Evolutionary conservation across 2,888 invertebrate species (phyloP), one percentile per base, ranked within the genome.

Genomic region (Nephrocerus scutellatus): DNA sequence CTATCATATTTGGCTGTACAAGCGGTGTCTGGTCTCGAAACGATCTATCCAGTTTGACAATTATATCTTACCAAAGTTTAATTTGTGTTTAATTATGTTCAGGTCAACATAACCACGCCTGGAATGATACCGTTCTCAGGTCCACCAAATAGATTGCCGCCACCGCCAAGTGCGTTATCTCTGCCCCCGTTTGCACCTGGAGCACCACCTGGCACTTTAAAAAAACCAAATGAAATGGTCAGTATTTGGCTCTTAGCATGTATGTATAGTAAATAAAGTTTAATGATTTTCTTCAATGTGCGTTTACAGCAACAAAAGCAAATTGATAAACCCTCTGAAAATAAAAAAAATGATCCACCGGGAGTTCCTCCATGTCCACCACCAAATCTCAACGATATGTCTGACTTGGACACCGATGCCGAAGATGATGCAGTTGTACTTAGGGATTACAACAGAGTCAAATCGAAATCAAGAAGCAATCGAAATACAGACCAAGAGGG

Each of bases 311-410:
- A 43, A 6, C 18, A 38, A 7, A 58, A 56, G 41, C 31, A 46
- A 0, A 33, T 47, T 2, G 64, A 66, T 7, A 65, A 59, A 43
- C 20, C 48, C 0, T 49, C 45, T 20, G 66, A 65, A 1, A 47
- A 46, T 0, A 65, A 62, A 28, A 63, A 62, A 24, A 74, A 75
- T 55, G 84, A 83, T 50, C 82, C 88, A 1, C 87, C 91, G 0
- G 90, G 91, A 3, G 88, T 89, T 6, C 92, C 92, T 0, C 84
- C 87, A 0, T 88, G 85, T 2, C 83, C 84, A 3, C 88, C 90
- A 0, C 82, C 84, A 0, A 79, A 84, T 60, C 71, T 85, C 21
- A 72, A 72, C 35, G 78, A 77, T 47, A 77, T 82, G 53, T 75
- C 77, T 13, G 74, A 80, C 36, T 74, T 77, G 9, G 74, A 74